A percentile compares a stretch with the other conserved stretches of the same genome.
phyloP scores from a whole-genome alignment of 1,140 invertebrate species.

The Leptestheria dahalacensis region DNA sequence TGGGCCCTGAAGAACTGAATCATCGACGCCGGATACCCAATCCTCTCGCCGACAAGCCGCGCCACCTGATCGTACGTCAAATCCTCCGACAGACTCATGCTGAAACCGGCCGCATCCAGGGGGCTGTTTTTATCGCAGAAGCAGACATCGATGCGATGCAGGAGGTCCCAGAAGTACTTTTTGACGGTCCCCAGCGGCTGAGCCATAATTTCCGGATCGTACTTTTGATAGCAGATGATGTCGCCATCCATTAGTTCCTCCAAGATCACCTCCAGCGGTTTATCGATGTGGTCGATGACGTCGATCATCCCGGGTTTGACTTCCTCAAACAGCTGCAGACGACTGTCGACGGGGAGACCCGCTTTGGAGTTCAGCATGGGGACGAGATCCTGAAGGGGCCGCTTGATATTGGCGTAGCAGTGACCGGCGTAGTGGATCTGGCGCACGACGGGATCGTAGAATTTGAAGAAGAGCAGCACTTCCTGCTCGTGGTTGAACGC shows the following conservation, averaged over 20 bases:
- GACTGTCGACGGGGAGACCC: conserved; percentile 45
- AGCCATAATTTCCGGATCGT: conserved; percentile 52
- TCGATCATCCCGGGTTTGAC: conserved; percentile 84
- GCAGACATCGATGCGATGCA: conserved; percentile 60
- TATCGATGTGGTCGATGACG: conserved; percentile 58
- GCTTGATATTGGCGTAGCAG: conserved; percentile 11
- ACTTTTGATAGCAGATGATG: conserved; percentile 85
- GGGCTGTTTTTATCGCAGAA: conserved; percentile 91
- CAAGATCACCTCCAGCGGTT: conserved; percentile 64
- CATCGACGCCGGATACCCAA: conserved; percentile 83
- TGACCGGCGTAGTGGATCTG: conserved; percentile 79
- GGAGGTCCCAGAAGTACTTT: conserved; percentile 77
- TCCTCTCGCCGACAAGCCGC: conserved; percentile 70
- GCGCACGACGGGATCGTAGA: conserved; percentile 85
- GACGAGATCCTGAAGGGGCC: conserved; percentile 54
- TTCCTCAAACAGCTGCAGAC: conserved; percentile 52
- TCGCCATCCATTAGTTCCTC: conserved; percentile 84
- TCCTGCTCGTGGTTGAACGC: conserved; percentile 86
- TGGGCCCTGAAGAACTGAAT: conserved; percentile 94
- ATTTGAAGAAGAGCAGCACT: conserved; percentile 87
- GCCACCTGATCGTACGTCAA: conserved; percentile 94
- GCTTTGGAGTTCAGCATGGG: conserved; percentile 75
- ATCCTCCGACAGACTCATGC: conserved; percentile 77
- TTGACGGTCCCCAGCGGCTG: conserved; percentile 70
- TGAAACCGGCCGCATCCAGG: conserved; percentile 74